Evolutionary conservation across 2,888 invertebrate genomes (phyloP).

Genomic region (Hirtodrosophila duncani): DNA sequence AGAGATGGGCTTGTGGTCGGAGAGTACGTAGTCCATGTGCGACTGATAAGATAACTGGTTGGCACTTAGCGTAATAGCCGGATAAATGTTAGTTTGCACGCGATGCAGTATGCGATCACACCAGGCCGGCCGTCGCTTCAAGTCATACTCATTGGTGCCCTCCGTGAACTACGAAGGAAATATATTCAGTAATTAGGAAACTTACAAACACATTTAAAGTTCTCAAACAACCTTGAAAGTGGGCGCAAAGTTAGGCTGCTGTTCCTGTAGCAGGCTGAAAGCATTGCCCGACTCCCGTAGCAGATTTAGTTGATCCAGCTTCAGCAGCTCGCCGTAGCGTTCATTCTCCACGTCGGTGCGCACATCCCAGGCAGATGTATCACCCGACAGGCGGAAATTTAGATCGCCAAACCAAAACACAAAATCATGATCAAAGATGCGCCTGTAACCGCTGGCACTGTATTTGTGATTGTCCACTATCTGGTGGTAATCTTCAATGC

Average conservation of each 20-base stretch:
- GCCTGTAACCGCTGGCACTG: constrained; percentile 85
- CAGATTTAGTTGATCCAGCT: constrained; percentile 86
- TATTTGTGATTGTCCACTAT: constrained; percentile 91
- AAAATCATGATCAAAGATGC: constrained; percentile 95
- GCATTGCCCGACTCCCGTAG: constrained; percentile 87
- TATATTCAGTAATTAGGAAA: no score
- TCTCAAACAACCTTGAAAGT: constrained; percentile 83
- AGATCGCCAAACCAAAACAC: constrained; percentile 95
- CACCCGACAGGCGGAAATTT: constrained; percentile 88
- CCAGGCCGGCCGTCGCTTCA: constrained; percentile 95
- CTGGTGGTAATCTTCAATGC: constrained; percentile 91
- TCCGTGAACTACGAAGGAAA: constrained; percentile 81
- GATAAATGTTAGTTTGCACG: constrained; percentile 89
- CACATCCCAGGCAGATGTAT: constrained; percentile 84
- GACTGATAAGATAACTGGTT: constrained; percentile 87
- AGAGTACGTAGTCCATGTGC: constrained; percentile 86
- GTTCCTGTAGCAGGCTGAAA: constrained; percentile 89
- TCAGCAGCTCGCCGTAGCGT: constrained; percentile 83
- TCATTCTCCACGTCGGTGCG: constrained; percentile 83
- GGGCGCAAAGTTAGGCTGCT: constrained; percentile 87
- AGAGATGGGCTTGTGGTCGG: constrained; percentile 96
- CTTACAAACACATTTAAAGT: no score
- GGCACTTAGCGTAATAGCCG: constrained; percentile 86
- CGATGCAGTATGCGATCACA: constrained; percentile 94
- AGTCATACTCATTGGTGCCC: constrained; percentile 86